Evolutionary conservation across 2,888 invertebrate genomes (phyloP).

Genomic region (Eupithecia exiguata): DNA sequence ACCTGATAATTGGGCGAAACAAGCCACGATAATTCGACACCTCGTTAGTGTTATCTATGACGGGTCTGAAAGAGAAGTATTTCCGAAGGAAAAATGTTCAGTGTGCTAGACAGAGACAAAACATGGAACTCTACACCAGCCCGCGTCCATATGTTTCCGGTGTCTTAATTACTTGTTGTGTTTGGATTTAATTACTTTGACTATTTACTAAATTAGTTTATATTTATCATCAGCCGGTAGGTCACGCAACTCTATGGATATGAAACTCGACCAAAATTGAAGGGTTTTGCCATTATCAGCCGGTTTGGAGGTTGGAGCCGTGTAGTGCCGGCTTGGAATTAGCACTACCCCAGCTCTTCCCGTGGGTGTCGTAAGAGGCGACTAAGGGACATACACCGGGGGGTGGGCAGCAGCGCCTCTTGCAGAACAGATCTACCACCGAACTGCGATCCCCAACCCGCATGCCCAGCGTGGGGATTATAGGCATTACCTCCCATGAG

Average conservation of each 20-base stretch:
- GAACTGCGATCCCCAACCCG: too few relatives aligned
- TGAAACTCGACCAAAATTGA: background rate
- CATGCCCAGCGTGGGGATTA: too few relatives aligned
- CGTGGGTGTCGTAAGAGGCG: too few relatives aligned
- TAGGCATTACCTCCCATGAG: too few relatives aligned
- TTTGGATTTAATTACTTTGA: constrained; percentile 62
- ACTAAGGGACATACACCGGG: too few relatives aligned
- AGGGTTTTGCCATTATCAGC: background rate
- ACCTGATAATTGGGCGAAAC: constrained; percentile 42
- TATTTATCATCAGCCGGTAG: background rate
- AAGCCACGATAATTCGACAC: constrained; percentile 40
- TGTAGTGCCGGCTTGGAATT: too few relatives aligned
- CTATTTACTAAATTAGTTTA: constrained; percentile 31
- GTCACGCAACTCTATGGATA: background rate
- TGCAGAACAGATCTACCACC: too few relatives aligned
- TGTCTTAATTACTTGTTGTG: constrained; percentile 66
- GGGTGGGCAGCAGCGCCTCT: too few relatives aligned
- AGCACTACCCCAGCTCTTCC: too few relatives aligned
- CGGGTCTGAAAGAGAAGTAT: constrained; percentile 20
- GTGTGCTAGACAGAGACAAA: background rate
- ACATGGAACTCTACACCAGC: constrained; percentile 59
- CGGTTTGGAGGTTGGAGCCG: too few relatives aligned
- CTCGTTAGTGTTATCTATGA: constrained; percentile 34
- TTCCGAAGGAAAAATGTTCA: background rate
- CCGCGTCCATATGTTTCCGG: constrained; percentile 74